Base-by-base conservation (phyloP, 1,140 invertebrate genomes). In the Scaptomyza pallida region DNA sequence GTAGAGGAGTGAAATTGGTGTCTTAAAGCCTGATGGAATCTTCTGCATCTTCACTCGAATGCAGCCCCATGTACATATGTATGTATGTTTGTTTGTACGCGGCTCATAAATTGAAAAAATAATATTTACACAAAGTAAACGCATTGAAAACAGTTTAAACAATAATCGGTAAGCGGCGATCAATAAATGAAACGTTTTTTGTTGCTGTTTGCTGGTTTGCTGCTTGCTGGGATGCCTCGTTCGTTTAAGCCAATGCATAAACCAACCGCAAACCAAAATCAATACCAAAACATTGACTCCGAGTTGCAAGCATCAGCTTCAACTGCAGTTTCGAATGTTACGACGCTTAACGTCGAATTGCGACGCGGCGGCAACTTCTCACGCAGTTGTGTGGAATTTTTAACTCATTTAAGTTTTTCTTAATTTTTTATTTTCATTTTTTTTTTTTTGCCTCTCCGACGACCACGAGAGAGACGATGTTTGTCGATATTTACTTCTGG, bases 111-210 rank as follows among this genome's bases (percentile, higher is more conserved):
- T 88, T 88, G 82, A 76, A 88, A 82, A 78, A 88, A 88, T 88
- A 88, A 88, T 88, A 88, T 88, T 88, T 88, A 68, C 82, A 72
- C 78, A 78, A 63, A 78, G 82, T 89, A 88, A 88, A 88, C 82
- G 82, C 82, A 88, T 88, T 88, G 82, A 89, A 88, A 88, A 88
- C 83, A 88, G 83, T 89, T 88, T 88, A 88, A 88, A 89, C 82
- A 88, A 88, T 88, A 89, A 88, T 88, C 83, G 82, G 64, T 76
- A 75, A 50, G 83, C 83, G 75, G 63, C 83, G 83, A 88, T 88
- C 82, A 89, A 88, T 89, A 89, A 88, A 88, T 69, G 71, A 65
- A 61, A 35, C 52, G 59, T 52, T 60, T 30, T 40, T 69, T 48
- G n/a, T 40, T 67, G 19, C 15, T 40, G 13, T 6, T 54, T 35